Evolutionary conservation across 2,797 vertebrate genomes (phyloP), one percentile per base, ranked within the genome.

Genomic region (Tinamus major): DNA sequence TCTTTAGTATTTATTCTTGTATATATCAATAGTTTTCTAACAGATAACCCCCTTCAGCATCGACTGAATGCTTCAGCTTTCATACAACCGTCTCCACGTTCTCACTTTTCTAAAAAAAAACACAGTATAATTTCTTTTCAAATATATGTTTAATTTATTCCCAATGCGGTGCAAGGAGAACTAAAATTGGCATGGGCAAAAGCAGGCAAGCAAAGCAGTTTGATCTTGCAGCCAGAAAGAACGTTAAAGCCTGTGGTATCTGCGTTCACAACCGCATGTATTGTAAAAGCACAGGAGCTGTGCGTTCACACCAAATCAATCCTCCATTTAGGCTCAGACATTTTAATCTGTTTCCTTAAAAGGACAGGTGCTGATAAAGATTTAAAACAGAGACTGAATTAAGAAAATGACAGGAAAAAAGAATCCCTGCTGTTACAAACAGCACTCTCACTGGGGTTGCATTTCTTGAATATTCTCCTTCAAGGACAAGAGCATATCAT

Each of bases 381-480:
- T 92, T 63, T 97, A 96, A 98, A 98, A 98, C 76, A 95, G 94
- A 91, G 89, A 94, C 79, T 37, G 8, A 96, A 95, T 95, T 95
- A 97, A 97, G 89, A 98, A 97, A 98, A 94, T 95, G 93, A 92
- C 86, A 78, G 63, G 90, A 97, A 95, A 94, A 97, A 97, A 96
- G 96, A 94, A 95, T 85, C 89, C 86, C 97, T 94, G 94, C 95
- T 92, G 93, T 81, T 97, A 96, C 97, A 96, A 97, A 94, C 93
- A 90, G 72, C 94, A 90, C 90, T 97, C 94, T 96, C 90, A 84
- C 94, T 9, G 12, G 95, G 97, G 97, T 46, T 93, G 93, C 96
- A 96, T 98, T 98, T 98, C 96, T 96, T 97, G 86, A 97, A 97
- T 96, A 98, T 96, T 98, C 96, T 96, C 94, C 77, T 81, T 97